Evolutionary conservation across 2,888 invertebrate genomes (phyloP), one percentile per base, ranked within the genome.

Genomic region (Listrodromus nycthemerus): DNA sequence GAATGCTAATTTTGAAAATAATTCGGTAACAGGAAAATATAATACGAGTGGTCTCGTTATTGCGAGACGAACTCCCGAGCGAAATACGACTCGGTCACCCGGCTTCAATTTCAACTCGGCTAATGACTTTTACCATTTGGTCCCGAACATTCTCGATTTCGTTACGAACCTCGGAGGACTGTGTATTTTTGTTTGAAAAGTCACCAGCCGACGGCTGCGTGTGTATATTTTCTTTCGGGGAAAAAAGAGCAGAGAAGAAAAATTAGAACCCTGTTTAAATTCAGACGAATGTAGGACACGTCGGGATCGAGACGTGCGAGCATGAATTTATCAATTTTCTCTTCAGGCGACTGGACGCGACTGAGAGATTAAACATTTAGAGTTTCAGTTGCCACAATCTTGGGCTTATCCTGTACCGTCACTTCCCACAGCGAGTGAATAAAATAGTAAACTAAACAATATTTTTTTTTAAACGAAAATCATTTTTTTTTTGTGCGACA

Each of bases 31-130:
- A n/a, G 58, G n/a, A 58, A 58, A 58, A 71, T 2, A 58, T n/a
- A 30, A 45, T 61, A 58, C 13, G 27, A 2, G 8, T 21, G 10
- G 21, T 4, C 27, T 45, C 10, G 41, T 27, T 33, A 45, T 58
- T 58, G 58, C 45, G 24, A 61, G 45, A 45, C 45, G 1, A 58
- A 67, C 65, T 55, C 41, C 10, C 27, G 10, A n/a, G 24, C 13
- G 24, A 71, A 21, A 10, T 33, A 27, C 27, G 41, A 71, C 45
- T 55, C 37, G 13, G 70, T 13, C 63, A 50, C 8, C 4, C 41
- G 70, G 80, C 41, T 75, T 70, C 21, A 70, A 75, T 82, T 67
- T 77, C 66, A 71, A 77, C 73, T 61, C 21, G 27, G 58, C 73
- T 67, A 73, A 66, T 73, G 82, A 82, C 73, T 82, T 75, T 75